These are phyloP conservation scores for Novumbra hubbsi DNA, from an alignment of 2,797 vertebrate genomes.

Conservation along the genomic window DNA sequence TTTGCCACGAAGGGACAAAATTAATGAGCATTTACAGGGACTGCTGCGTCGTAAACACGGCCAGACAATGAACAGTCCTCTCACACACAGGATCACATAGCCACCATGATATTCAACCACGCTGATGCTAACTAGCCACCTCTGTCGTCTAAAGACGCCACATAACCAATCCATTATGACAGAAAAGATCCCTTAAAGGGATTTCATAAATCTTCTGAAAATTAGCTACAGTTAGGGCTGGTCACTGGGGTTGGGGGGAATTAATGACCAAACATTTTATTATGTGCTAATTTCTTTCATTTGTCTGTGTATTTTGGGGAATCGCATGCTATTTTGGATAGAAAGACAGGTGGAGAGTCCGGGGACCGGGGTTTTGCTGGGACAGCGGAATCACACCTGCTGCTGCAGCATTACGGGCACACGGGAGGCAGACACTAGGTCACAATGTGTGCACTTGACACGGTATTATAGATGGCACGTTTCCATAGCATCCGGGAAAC, in stretches of 20 bases:
- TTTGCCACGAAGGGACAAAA: slow-evolving; percentile 95
- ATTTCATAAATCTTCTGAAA: slow-evolving; percentile 58
- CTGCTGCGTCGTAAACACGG: slow-evolving; percentile 93
- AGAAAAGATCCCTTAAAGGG: slow-evolving; percentile 46
- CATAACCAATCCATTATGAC: slow-evolving; percentile 27
- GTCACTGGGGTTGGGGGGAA: slow-evolving; percentile 42
- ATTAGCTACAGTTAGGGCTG: slow-evolving; percentile 47
- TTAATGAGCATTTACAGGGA: slow-evolving; percentile 97
- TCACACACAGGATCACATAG: slow-evolving; percentile 69
- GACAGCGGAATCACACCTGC: too few species aligned
- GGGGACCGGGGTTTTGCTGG: too few species aligned
- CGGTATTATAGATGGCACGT: not conserved
- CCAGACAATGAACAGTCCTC: slow-evolving; percentile 79
- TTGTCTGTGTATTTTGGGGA: not conserved
- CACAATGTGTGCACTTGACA: too few species aligned
- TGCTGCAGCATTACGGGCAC: too few species aligned
- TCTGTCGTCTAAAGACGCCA: slow-evolving; percentile 49
- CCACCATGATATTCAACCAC: slow-evolving; percentile 63
- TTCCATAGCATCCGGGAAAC: not conserved
- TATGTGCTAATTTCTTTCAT: not conserved
- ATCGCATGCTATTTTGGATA: too few species aligned
- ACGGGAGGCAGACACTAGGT: too few species aligned
- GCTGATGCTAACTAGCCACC: slow-evolving; percentile 32
- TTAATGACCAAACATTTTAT: slow-evolving; percentile 37
- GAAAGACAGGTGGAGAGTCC: too few species aligned